Evolutionary conservation across 1,140 invertebrate species (phyloP).

Genomic region (Aphaenogaster rudis): DNA sequence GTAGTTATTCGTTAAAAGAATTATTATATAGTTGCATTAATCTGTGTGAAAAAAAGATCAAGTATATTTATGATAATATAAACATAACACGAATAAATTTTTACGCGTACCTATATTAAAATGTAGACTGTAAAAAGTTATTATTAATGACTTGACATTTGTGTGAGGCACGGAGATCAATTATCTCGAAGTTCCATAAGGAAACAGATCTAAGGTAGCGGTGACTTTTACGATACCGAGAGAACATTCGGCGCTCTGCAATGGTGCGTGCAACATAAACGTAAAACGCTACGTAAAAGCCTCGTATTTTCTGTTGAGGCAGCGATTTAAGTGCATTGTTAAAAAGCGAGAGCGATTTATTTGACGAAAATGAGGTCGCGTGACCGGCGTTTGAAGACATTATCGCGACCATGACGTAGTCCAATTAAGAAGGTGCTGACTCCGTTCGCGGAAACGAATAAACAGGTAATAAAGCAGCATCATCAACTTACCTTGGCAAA

Average conservation of each 20-base stretch:
- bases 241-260: slow-evolving; percentile 17
- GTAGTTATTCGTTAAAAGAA: neutral
- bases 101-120: neutral
- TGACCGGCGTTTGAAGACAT: slow-evolving; percentile 57
- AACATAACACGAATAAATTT: neutral
- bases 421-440: slow-evolving; percentile 68
- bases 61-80: slow-evolving; percentile 5
- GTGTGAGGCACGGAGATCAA: neutral
- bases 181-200: neutral
- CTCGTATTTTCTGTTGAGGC: slow-evolving; percentile 28
- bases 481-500: slow-evolving; percentile 73
- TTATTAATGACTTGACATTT: neutral
- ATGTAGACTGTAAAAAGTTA: slow-evolving; percentile 14
- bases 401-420: slow-evolving; percentile 55
- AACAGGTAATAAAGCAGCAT: slow-evolving; percentile 75
- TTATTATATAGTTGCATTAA: neutral
- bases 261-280: slow-evolving; percentile 56
- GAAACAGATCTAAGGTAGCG: neutral
- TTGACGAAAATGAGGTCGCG: slow-evolving; percentile 60
- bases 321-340: slow-evolving; percentile 60
- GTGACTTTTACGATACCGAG: slow-evolving; percentile 31
- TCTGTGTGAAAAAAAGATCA: neutral
- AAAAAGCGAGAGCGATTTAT: slow-evolving; percentile 59
- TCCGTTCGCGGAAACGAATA: slow-evolving; percentile 72
- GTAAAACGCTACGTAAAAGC: slow-evolving; percentile 51